Evolutionary conservation across 2,797 vertebrate genomes (phyloP).

Genomic region (Aselliscus stoliczkanus): DNA sequence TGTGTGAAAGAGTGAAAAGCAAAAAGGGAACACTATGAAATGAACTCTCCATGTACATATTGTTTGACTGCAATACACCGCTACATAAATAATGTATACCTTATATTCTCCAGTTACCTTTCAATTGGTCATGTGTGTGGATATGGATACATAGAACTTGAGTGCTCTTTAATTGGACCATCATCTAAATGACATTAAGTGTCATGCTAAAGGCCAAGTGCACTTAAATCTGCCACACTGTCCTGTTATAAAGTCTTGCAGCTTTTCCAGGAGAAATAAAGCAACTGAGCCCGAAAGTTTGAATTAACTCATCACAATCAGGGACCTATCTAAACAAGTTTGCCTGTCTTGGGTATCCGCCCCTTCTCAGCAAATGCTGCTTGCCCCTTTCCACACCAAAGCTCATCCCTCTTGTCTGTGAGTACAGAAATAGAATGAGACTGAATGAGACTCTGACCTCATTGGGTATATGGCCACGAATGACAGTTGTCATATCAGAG

Average conservation of each 20-base stretch:
- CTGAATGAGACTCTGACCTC: not conserved
- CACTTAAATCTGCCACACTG: not conserved
- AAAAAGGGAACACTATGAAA: not conserved
- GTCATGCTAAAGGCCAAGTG: not conserved
- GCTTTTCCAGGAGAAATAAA: not conserved
- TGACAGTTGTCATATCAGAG: not conserved
- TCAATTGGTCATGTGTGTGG: not conserved
- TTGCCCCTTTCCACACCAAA: not conserved
- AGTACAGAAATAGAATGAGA: not conserved
- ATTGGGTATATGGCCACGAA: not conserved
- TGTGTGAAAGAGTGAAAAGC: not conserved
- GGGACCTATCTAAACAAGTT: not conserved
- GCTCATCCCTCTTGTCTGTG: not conserved
- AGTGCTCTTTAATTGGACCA: not conserved
- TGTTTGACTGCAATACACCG: not conserved
- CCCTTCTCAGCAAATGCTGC: not conserved
- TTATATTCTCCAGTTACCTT: not conserved
- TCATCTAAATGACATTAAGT: too few relatives aligned
- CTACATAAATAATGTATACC: not conserved
- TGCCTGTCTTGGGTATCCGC: not conserved
- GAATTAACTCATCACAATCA: not conserved
- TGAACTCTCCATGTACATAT: not conserved
- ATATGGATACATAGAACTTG: rapidly evolving
- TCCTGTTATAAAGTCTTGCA: not conserved
- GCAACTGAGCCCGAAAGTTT: not conserved